Base-by-base conservation (phyloP, 2,797 vertebrate species). In the Chelmon rostratus region DNA sequence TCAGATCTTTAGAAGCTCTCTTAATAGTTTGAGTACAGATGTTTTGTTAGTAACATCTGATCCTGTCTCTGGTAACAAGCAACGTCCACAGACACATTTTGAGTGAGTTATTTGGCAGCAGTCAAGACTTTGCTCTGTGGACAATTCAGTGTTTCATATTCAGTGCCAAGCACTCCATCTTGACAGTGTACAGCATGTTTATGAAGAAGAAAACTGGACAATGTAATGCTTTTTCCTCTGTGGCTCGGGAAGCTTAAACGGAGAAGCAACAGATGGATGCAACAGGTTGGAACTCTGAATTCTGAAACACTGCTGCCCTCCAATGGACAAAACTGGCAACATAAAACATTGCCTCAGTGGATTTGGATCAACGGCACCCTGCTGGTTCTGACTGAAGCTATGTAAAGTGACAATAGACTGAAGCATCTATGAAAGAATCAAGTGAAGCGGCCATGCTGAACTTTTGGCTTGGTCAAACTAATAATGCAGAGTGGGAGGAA, bases 271-370 rank as follows among this genome's bases (percentile, higher is more conserved):
- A 82, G 70, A 77, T 73, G 69, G 61, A 65, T 19, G 76, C 63
- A 76, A 87, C 78, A 86, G 50, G 79, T 74, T 61, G 72, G 50
- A 68, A 65, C 49, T 68, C 76, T 69, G 52, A 91, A 64, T 40
- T 33, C 57, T 70, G 56, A 61, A 71, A 76, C 88, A 72, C 70
- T 89, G 84, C 92, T 90, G 91, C 93, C 92, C 86, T 86, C 92
- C 86, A 73, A 47, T 92, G 94, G 91, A 87, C 71, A 88, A 83
- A 91, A 61, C 37, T n/a, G 63, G 54, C 47, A 84, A 53, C 25
- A 44, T 13, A 21, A 50, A 37, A 0, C 33, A 28, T 64, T 54
- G 19, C 46, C 46, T 37, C 19, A 8, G 53, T 85, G 52, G 68
- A 72, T 5, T 64, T 79, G 75, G 54, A 71, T 86, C 21, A 42